Evolutionary conservation across 2,888 invertebrate species (phyloP).

Genomic region (Cephus sareptanus): DNA sequence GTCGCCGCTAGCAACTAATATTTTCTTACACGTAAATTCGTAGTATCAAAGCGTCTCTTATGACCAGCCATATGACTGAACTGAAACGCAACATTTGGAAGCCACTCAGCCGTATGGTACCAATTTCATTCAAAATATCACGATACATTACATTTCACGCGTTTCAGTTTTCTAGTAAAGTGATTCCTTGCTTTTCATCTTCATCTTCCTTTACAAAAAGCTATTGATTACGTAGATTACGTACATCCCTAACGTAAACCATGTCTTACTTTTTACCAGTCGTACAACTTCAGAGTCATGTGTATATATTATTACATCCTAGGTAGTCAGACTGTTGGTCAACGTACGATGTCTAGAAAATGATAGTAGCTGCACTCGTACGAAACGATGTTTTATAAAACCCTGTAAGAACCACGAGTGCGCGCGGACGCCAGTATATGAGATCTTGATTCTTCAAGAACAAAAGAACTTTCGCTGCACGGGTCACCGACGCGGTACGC

Average conservation of each 20-base stretch:
- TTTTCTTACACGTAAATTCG: constrained; percentile 45
- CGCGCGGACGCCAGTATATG: constrained; percentile 38
- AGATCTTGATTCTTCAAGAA: constrained; percentile 50
- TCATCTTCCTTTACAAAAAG: not conserved
- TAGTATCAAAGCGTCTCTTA: constrained; percentile 29
- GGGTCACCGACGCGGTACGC: constrained; percentile 45
- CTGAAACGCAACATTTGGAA: not conserved
- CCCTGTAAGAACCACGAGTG: not conserved
- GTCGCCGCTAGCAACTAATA: constrained; percentile 42
- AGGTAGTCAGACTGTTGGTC: too few relatives aligned
- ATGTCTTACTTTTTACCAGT: not conserved
- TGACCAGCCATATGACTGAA: not conserved
- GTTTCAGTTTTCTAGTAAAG: not conserved
- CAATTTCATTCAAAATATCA: not conserved
- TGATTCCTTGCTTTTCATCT: too few relatives aligned
- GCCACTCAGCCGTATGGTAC: not conserved
- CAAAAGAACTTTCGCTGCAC: constrained; percentile 59
- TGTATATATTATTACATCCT: not conserved
- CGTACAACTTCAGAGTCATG: not conserved
- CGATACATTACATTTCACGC: not conserved
- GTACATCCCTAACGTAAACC: not conserved
- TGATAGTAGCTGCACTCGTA: not conserved
- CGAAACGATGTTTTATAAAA: not conserved
- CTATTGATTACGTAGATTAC: not conserved
- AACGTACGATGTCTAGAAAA: not conserved